Conservation (phyloP, 2,888 invertebrate genomes). For the Dysmachus trigonus region DNA sequence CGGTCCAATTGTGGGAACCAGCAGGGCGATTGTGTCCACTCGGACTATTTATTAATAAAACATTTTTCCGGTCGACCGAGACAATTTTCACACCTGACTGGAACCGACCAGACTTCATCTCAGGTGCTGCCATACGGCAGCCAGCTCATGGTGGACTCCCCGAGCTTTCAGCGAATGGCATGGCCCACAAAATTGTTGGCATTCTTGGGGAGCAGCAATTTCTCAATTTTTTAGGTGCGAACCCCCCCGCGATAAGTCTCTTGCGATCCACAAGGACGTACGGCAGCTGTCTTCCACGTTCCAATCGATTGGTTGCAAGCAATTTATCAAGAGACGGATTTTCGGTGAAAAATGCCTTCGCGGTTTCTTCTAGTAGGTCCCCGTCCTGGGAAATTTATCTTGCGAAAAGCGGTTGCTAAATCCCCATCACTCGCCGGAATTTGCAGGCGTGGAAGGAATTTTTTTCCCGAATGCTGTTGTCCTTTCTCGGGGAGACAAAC, state of each 20-base stretch:
- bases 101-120: neutral
- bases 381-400: neutral
- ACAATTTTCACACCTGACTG: slow-evolving; percentile 26
- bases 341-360: neutral
- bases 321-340: neutral
- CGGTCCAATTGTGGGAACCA: neutral
- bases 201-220: neutral
- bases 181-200: neutral
- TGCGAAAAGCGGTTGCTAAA: neutral
- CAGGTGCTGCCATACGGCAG: neutral
- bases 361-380: neutral
- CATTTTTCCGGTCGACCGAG: neutral
- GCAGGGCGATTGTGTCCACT: neutral
- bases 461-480: neutral
- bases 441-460: neutral
- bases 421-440: neutral
- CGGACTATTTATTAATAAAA: neutral
- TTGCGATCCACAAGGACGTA: neutral
- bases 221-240: neutral
- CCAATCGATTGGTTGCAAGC: neutral
- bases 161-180: neutral
- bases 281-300: neutral
- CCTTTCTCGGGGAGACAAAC: neutral
- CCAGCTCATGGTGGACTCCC: neutral
- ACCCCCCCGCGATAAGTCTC: neutral